phyloP scores from a whole-genome alignment of 92 coral and sea anemone species.

The Zoanthus sansibaricus region DNA sequence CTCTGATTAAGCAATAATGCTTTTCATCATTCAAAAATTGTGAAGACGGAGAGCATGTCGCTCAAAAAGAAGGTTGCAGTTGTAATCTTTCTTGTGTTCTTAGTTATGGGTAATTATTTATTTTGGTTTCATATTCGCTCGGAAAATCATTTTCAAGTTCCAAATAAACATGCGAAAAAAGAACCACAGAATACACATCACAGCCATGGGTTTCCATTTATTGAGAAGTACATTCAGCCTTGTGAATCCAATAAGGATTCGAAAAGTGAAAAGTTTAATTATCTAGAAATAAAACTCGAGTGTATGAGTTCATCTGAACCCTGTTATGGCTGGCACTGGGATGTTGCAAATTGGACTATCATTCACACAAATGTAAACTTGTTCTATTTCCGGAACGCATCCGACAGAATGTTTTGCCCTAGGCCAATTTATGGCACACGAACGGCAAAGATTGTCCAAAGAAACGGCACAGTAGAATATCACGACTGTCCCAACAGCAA shows the following conservation, averaged over 20 bases:
- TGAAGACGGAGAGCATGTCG: no score
- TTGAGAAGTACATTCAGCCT: background rate
- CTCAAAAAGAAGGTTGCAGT: no score
- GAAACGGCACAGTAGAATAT: slow-evolving; percentile 38
- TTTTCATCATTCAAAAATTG: no score
- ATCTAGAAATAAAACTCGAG: slow-evolving; percentile 37
- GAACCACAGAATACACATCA: background rate
- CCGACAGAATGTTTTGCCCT: slow-evolving; percentile 33
- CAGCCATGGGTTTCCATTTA: background rate
- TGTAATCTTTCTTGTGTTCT: no score
- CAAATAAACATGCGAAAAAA: background rate
- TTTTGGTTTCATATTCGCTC: no score
- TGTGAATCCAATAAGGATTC: slow-evolving; percentile 11
- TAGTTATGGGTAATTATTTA: no score
- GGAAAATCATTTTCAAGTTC: no score
- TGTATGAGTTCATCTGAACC: slow-evolving; percentile 17
- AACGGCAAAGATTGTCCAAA: slow-evolving; percentile 43
- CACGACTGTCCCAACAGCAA: slow-evolving; percentile 31
- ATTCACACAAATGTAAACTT: background rate
- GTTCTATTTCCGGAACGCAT: background rate
- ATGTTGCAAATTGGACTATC: slow-evolving; percentile 57
- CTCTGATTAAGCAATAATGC: no score
- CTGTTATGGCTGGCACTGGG: slow-evolving; percentile 56
- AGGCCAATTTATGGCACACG: slow-evolving; percentile 35
- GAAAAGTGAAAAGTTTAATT: slow-evolving; percentile 16